phyloP scores from a whole-genome alignment of 2,888 invertebrate species.

The Epirrhoe tristata region DNA sequence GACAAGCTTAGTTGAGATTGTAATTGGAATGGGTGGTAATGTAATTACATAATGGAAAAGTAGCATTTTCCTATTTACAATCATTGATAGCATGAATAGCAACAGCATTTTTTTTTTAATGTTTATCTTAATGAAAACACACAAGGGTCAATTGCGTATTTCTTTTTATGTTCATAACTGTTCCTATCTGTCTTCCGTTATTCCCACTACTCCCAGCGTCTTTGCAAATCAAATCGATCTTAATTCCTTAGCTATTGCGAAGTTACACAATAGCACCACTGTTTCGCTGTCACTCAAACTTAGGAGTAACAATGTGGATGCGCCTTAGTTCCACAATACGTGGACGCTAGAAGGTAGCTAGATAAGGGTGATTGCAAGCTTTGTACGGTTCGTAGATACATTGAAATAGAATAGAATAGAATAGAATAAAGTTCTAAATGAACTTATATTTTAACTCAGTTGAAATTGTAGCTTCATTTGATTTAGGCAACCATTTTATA shows the following conservation, averaged over 20 bases:
- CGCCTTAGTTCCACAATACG: conserved; percentile 55
- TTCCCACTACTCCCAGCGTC: conserved; percentile 18
- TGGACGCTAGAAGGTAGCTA: conserved; percentile 59
- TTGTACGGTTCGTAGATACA: conserved; percentile 56
- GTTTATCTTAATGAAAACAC: no score
- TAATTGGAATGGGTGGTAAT: conserved; percentile 1
- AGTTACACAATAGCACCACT: conserved; percentile 56
- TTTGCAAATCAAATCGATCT: conserved; percentile 34
- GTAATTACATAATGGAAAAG: no score
- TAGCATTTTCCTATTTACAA: no score
- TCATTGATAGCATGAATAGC: no score
- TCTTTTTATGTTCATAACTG: no score
- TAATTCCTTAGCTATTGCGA: conserved; percentile 28
- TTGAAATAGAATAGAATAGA: no score
- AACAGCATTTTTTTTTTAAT: no score
- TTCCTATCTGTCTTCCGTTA: conserved; percentile 1
- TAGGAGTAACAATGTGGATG: conserved; percentile 63
- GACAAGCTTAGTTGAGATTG: conserved; percentile 11
- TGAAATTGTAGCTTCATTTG: no score
- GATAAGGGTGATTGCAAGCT: conserved; percentile 70
- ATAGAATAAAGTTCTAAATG: no score
- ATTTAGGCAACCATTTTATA: no score
- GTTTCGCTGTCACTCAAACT: conserved; percentile 72
- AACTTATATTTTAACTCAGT: no score
- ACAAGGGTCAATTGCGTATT: no score